phyloP scores from a whole-genome alignment of 2,113 vertebrate genomes.

The Erinaceus europaeus region DNA sequence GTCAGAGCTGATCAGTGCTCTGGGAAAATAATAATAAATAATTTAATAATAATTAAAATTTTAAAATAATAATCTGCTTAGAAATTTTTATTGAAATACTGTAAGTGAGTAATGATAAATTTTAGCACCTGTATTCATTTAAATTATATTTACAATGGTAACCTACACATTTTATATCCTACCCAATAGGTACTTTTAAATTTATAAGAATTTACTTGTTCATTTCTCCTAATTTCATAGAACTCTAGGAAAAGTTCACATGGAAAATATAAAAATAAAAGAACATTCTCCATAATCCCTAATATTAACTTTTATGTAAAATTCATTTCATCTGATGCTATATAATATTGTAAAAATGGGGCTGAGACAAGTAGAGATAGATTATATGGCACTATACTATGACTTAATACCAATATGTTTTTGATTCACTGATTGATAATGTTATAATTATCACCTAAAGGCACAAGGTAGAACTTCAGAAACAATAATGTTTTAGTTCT shows the following conservation, averaged over 20 bases:
- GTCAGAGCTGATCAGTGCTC: too few relatives aligned
- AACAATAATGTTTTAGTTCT: not conserved
- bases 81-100: not conserved
- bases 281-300: not conserved
- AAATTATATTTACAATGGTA: not conserved
- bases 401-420: not conserved
- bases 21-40: too few relatives aligned
- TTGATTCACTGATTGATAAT: not conserved
- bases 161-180: not conserved
- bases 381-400: not conserved
- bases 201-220: not conserved
- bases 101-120: not conserved
- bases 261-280: not conserved
- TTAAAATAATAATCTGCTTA: too few relatives aligned
- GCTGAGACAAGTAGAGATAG: not conserved
- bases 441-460: too few relatives aligned
- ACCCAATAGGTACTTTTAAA: not conserved
- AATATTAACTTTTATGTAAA: not conserved
- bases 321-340: not conserved
- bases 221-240: not conserved
- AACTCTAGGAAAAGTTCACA: not conserved
- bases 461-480: not conserved
- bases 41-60: too few relatives aligned
- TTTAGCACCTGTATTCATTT: not conserved
- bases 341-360: not conserved